Conservation (phyloP, 35 echinoderm and acorn worm species). For the Lytechinus variegatus region DNA sequence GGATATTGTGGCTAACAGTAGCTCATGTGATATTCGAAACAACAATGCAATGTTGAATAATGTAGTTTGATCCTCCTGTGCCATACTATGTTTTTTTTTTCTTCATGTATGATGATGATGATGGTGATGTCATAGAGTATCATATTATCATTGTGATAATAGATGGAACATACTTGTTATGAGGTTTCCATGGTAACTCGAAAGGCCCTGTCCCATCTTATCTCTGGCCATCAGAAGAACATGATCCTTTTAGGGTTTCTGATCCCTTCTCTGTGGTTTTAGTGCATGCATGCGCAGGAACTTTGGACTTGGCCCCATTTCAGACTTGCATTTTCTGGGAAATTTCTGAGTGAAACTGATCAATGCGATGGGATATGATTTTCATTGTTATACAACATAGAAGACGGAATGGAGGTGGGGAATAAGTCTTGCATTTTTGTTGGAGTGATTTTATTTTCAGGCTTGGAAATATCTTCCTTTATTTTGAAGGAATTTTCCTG, state of each 20-base stretch:
- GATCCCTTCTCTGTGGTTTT: neutral
- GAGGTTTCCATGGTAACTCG: neutral
- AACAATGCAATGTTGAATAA: neutral
- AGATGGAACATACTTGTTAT: slow-evolving; percentile 19
- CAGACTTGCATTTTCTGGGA: neutral
- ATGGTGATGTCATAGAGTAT: slow-evolving; percentile 9
- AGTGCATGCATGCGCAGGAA: neutral
- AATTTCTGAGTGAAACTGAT: neutral
- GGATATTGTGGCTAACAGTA: no score
- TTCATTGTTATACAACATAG: neutral
- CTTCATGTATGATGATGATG: neutral
- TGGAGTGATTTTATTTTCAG: neutral
- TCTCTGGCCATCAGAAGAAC: neutral
- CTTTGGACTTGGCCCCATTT: neutral
- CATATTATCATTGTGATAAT: slow-evolving; percentile 14
- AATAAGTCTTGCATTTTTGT: neutral
- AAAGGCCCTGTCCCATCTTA: slow-evolving; percentile 1
- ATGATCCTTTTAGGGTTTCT: neutral
- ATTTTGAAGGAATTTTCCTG: neutral
- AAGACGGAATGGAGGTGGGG: neutral
- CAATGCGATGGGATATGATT: neutral
- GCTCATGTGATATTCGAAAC: no score
- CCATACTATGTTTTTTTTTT: neutral
- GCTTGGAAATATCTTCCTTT: neutral
- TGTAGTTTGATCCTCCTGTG: neutral